Evolutionary conservation across 1,140 invertebrate species (phyloP), one percentile per base, ranked within the genome.

Genomic region (Limonius californicus): DNA sequence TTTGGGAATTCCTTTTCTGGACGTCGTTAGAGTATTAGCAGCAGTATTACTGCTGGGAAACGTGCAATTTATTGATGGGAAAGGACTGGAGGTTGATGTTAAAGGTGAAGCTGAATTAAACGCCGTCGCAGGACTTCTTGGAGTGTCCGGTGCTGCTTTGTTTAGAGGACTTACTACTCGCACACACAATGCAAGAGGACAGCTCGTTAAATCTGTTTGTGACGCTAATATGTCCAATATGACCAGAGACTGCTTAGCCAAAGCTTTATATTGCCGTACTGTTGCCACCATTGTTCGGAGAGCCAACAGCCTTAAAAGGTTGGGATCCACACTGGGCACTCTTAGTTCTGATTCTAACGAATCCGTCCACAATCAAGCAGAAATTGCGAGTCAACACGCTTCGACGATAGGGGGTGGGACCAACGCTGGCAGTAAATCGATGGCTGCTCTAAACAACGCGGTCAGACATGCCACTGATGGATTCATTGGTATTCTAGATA

Each of bases 381-480:
- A 90, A 69, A 86, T 89, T 1, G 86, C 88, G 9, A 92, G 91
- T 72, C 91, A 93, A 70, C 91, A 93, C 71, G 90, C 92, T 7
- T 93, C 91, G 0, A 93, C 91, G 0, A 85, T 93, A 54, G 72
- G 72, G 1, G 90, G 90, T 11, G 81, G 79, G 16, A 82, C 80
- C 62, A 83, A 83, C 30, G 89, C 90, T 3, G 91, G 92, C 42
- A 92, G 91, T 18, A 91, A 93, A 75, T 93, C 91, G 23, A 94
- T 95, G 92, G 88, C 90, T 0, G 92, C 90, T 0, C 78, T 96
- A 9, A 95, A 95, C 77, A 94, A 94, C 74, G 92, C 91, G 0
- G 92, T 96, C 18, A 80, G 92, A 57, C 92, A 95, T 79, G 92
- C 92, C n/a, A 95, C 92, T 0, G 92, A 96, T 74, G 93, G 93